Base-by-base conservation (phyloP, 2,888 invertebrate species). In the Nudaria mundana region DNA sequence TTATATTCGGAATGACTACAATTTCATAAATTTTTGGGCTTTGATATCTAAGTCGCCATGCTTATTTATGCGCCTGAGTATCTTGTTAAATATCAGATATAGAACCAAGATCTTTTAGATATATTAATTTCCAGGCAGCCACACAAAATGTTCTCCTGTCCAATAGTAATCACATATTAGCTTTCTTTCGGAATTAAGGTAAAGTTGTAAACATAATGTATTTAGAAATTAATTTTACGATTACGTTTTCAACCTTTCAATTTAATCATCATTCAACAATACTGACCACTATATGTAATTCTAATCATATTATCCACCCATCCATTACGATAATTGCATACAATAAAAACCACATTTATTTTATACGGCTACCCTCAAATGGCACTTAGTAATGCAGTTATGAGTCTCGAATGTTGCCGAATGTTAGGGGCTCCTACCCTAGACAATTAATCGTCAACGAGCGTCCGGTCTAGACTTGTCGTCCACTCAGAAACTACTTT, bases 381-480 rank as follows among this genome's bases (percentile, higher is more conserved):
- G 37, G 37, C 37, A 34, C 34, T 45, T 30, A 32, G 46, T 54
- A 49, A 56, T 56, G 36, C 47, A 44, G 48, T 59, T 58, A 56
- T 41, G 59, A 45, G 41, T 40, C 49, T 49, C 46, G 29, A 43
- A 48, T 34, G 52, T 40, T 30, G 31, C 10, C 50, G 28, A 37
- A 41, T 38, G 35, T 34, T 33, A 23, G 36, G 40, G 44, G 37
- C 29, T 37, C 25, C 24, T 37, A 29, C 35, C 59, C 53, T 40
- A 59, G 66, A 66, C 70, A 63, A 76, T 74, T 75, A 75, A 76
- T 71, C 63, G 62, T 56, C 47, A 38, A 56, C 60, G 48, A 61
- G 59, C 59, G 60, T 76, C 77, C 78, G 68, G 78, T 77, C 78
- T 76, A 78, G 78, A 77, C 78, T 68, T 58, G 53, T 41, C 40